Evolutionary conservation across 2,888 invertebrate species (phyloP).

Genomic region (Drosophila flavopinicola): DNA sequence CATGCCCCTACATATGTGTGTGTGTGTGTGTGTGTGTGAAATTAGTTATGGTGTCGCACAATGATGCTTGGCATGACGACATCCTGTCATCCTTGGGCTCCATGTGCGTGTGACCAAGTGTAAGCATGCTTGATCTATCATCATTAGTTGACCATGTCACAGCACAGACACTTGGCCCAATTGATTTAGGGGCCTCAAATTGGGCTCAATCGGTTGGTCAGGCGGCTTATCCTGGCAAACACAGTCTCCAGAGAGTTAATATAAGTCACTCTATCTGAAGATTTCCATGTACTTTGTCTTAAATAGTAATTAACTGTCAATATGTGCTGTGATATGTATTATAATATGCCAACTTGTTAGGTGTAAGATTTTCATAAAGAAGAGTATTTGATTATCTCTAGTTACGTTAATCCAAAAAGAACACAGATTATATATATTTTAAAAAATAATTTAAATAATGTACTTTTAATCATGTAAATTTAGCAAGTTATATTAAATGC

Average conservation of each 20-base stretch:
- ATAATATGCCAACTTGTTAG: too few species aligned
- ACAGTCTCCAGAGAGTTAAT: not conserved
- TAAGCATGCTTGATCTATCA: slow-evolving; percentile 69
- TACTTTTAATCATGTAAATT: too few species aligned
- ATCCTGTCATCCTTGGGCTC: slow-evolving; percentile 28
- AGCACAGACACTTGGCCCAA: slow-evolving; percentile 71
- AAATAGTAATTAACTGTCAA: too few species aligned
- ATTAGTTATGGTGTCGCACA: slow-evolving; percentile 75
- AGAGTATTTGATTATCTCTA: too few species aligned
- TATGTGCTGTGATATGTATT: too few species aligned
- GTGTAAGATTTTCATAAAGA: too few species aligned
- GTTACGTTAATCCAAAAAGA: too few species aligned
- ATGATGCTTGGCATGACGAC: slow-evolving; percentile 51
- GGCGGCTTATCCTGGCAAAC: slow-evolving; percentile 8
- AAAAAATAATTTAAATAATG: too few species aligned
- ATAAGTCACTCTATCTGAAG: too few species aligned
- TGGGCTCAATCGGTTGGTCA: slow-evolving; percentile 32
- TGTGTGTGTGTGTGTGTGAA: slow-evolving; percentile 49
- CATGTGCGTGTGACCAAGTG: slow-evolving; percentile 53
- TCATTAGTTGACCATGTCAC: slow-evolving; percentile 75
- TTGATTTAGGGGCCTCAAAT: slow-evolving; percentile 64
- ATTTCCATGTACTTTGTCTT: too few species aligned
- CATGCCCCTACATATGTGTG: too few species aligned
- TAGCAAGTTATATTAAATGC: not conserved
- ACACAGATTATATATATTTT: too few species aligned